A percentile compares a stretch with the other conserved stretches of the same genome.
phyloP scores from a whole-genome alignment of 1,140 invertebrate species.

The Portunus trituberculatus region DNA sequence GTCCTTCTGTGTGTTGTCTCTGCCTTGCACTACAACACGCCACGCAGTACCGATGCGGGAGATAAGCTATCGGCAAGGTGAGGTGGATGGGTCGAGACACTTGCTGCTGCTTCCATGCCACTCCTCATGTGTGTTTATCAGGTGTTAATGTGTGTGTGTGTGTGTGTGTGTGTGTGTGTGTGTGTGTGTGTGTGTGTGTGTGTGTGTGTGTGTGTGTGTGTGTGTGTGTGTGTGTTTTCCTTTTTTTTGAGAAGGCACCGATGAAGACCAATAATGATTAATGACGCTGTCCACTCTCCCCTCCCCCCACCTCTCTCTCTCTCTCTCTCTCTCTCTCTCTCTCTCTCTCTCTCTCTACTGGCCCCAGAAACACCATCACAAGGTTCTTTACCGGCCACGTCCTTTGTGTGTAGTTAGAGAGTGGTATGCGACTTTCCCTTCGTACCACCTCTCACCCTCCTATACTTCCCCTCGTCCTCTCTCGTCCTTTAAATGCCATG shows the following conservation, averaged over 20 bases:
- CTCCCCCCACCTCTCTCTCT: slow-evolving; percentile 29
- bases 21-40: neutral
- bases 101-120: neutral
- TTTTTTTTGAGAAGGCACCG: too few relatives aligned
- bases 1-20: neutral
- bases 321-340: slow-evolving; percentile 47
- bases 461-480: neutral
- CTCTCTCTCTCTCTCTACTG: neutral
- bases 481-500: neutral
- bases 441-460: neutral
- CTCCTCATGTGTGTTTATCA: neutral
- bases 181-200: slow-evolving; percentile 2
- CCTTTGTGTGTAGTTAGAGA: neutral
- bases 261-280: neutral
- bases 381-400: slow-evolving; percentile 4
- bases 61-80: neutral
- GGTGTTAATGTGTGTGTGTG: slow-evolving; percentile 20
- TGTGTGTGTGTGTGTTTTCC: neutral
- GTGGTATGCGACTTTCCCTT: slow-evolving; percentile 11
- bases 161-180: slow-evolving; percentile 10
- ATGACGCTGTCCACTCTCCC: neutral
- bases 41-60: neutral
- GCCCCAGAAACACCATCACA: neutral
- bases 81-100: neutral
- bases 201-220: slow-evolving; percentile 4